Percentiles rank a stretch among this genome's conserved stretches.
phyloP scores from a whole-genome alignment of 1,140 invertebrate species.

The Araneus ventricosus region DNA sequence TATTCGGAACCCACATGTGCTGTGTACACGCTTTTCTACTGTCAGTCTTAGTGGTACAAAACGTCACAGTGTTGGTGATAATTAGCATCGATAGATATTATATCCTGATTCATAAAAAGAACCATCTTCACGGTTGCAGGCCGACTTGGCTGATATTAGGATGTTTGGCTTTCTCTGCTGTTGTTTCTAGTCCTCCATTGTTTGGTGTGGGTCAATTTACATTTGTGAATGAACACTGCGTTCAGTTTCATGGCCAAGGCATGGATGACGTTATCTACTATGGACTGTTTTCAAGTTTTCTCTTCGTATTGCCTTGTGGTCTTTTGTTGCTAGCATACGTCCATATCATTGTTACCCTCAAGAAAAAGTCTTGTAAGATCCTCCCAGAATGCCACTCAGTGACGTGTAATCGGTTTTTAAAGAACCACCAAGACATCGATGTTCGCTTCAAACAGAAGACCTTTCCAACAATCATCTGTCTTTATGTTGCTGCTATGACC shows the following conservation, averaged over 20 bases:
- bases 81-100: constrained; percentile 62
- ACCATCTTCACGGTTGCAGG: background rate
- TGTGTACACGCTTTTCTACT: background rate
- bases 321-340: constrained; percentile 43
- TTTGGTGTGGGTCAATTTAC: constrained; percentile 43
- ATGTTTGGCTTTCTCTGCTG: background rate
- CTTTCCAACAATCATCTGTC: constrained; percentile 39
- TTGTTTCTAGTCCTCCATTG: constrained; percentile 34
- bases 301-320: constrained; percentile 49
- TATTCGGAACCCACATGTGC: constrained; percentile 24
- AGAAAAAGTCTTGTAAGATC: background rate
- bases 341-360: constrained; percentile 10
- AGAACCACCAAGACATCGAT: background rate
- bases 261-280: constrained; percentile 18
- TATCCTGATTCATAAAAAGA: constrained; percentile 36
- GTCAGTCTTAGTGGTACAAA: constrained; percentile 30
- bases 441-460: constrained; percentile 58
- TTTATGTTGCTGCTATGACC: constrained; percentile 16
- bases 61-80: constrained; percentile 22
- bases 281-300: constrained; percentile 26
- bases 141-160: background rate
- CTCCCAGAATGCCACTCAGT: background rate
- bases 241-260: background rate
- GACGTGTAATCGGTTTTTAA: background rate
- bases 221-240: constrained; percentile 16